These are phyloP conservation scores for Ictidomys tridecemlineatus DNA, from an alignment of 2,113 vertebrate genomes.

Conservation along the genomic window DNA sequence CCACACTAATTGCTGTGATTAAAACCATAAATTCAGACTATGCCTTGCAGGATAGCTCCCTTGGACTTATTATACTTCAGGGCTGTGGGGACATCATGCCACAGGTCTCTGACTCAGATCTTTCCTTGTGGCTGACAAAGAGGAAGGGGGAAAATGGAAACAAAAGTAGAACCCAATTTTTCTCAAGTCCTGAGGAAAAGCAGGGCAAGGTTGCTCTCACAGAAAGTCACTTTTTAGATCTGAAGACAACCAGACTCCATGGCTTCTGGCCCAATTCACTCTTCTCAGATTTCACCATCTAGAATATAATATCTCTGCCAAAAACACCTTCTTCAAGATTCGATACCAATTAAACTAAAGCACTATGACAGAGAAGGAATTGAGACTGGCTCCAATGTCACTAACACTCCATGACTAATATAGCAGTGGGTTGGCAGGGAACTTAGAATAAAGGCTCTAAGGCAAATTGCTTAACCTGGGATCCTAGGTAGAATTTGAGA, in stretches of 20 bases:
- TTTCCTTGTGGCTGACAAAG: conserved; percentile 23
- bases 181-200: conserved; percentile 67
- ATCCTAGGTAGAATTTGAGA: not conserved
- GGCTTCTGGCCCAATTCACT: conserved; percentile 36
- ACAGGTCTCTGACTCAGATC: conserved; percentile 54
- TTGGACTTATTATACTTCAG: not conserved
- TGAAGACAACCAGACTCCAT: conserved; percentile 71
- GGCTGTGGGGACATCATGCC: not conserved
- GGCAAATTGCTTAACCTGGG: not conserved
- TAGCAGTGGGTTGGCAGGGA: not conserved
- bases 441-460: conserved; percentile 48
- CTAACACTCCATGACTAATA: conserved; percentile 8
- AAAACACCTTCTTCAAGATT: conserved; percentile 68
- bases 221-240: conserved; percentile 51
- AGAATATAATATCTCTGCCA: conserved; percentile 48
- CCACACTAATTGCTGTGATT: conserved; percentile 65
- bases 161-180: conserved; percentile 20
- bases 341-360: conserved; percentile 44
- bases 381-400: not conserved
- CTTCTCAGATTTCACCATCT: conserved; percentile 60
- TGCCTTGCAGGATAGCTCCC: conserved; percentile 5
- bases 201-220: conserved; percentile 13
- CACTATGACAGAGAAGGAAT: not conserved
- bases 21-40: conserved; percentile 60
- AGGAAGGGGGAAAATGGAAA: conserved; percentile 33